Base-by-base conservation (phyloP, 2,797 vertebrate species). In the Amniataba percoides region DNA sequence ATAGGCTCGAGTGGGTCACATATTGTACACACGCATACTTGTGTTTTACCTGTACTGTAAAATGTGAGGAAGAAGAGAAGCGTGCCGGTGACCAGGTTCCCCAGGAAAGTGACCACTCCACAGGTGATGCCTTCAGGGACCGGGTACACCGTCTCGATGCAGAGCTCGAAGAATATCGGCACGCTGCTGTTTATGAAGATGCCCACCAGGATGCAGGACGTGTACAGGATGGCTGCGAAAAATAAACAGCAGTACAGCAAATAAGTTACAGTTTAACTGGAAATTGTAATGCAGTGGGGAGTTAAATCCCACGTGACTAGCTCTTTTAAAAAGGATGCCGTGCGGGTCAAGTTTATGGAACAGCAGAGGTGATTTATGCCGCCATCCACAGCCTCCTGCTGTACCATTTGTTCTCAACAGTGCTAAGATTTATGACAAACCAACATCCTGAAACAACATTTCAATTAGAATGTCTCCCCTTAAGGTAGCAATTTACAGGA, bases 61-160 rank as follows among this genome's bases (percentile, higher is more conserved):
- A 99, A 97, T 1, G 97, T 97, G 91, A 99, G 96, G 89, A 98
- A 98, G 93, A 98, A 96, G 87, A 99, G 94, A 51, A 99, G 94
- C 69, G 98, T 92, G 80, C 98, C 98, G 60, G 97, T 97, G 90
- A 98, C 96, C 74, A 99, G 93, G 81, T 99, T 99, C 89, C 96
- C 97, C 83, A 99, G 91, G 90, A 99, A 98, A 66, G 98, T 99
- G 91, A 98, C 97, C 74, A 99, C 96, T 57, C 98, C 98, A 2
- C 98, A 99, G 75, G 97, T 98, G 94, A 99, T 98, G 87, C 98
- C 98, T 95, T 99, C 98, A 76, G 98, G 98, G 88, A 98, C 97
- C 1, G 98, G 98, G 88, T 99, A 99, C 75, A 99, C 97, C 0
- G 98, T 99, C 92, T 99, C 98, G 77, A 99, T 97, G 84, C 98